Conservation (phyloP, 2,797 vertebrate species). For the Crax fasciolata region DNA sequence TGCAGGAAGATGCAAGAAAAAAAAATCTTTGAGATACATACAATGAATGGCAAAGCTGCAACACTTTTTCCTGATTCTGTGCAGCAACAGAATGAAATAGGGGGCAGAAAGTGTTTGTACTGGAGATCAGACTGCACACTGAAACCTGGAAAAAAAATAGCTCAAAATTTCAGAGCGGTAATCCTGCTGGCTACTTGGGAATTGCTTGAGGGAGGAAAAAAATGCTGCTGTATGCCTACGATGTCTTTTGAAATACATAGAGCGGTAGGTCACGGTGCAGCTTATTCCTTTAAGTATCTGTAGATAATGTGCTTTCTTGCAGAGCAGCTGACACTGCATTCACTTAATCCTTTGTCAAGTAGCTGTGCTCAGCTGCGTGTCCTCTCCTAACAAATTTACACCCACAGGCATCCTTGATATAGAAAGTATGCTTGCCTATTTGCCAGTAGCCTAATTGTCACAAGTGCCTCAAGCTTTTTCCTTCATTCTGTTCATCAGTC, state of each 20-base stretch:
- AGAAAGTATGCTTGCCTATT: background rate
- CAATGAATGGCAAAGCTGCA: background rate
- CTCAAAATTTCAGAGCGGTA: background rate
- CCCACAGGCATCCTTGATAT: background rate
- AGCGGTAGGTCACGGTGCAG: background rate
- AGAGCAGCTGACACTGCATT: background rate
- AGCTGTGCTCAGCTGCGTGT: background rate
- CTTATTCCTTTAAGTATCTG: background rate
- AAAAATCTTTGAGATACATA: background rate
- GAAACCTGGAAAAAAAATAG: background rate
- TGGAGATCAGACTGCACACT: background rate
- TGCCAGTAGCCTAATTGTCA: background rate
- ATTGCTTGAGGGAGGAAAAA: background rate
- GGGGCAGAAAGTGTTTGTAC: background rate
- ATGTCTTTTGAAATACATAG: background rate
- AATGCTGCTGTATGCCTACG: background rate
- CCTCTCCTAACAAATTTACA: background rate
- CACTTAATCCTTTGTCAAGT: background rate
- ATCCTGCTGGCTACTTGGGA: background rate
- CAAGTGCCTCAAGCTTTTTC: background rate
- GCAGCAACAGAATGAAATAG: background rate
- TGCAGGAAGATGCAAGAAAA: background rate
- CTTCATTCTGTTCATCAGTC: background rate
- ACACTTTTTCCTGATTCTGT: background rate
- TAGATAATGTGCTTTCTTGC: background rate